phyloP scores from a whole-genome alignment of 2,888 invertebrate species.

The Trachelus tabidus region DNA sequence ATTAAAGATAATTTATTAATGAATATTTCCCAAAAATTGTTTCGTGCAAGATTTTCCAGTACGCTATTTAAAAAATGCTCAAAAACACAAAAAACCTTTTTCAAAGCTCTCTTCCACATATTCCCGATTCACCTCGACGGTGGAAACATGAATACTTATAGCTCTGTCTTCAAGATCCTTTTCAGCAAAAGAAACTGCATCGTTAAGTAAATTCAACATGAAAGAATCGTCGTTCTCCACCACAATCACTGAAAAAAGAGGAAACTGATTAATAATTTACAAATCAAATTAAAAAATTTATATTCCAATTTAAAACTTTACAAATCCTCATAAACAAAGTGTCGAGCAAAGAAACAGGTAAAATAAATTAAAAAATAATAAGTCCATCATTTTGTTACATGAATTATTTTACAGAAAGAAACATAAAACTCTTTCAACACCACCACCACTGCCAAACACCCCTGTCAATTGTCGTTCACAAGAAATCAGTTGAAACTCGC shows the following conservation, averaged over 20 bases:
- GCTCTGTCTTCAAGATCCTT: constrained; percentile 38
- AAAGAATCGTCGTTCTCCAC: constrained; percentile 50
- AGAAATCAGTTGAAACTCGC: neutral
- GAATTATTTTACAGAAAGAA: neutral
- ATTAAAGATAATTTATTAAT: neutral
- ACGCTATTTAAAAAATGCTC: neutral
- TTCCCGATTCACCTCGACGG: constrained; percentile 53
- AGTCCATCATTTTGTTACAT: neutral
- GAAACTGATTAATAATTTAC: neutral
- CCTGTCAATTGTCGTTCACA: neutral
- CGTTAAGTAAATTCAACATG: constrained; percentile 43
- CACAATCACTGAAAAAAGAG: constrained; percentile 48
- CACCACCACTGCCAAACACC: neutral
- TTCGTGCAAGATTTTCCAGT: neutral
- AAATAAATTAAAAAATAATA: neutral
- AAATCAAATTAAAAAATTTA: neutral
- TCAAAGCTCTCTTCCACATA: constrained; percentile 49
- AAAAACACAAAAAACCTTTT: constrained; percentile 40
- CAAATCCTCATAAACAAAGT: neutral
- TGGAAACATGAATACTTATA: constrained; percentile 47
- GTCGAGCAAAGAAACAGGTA: neutral
- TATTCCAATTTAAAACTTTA: neutral
- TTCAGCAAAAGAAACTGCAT: constrained; percentile 47
- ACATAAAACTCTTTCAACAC: neutral
- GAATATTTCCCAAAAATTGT: neutral